These are phyloP conservation scores for Protodeltote pygarga DNA, from an alignment of 2,888 invertebrate species.

Conservation along the genomic window DNA sequence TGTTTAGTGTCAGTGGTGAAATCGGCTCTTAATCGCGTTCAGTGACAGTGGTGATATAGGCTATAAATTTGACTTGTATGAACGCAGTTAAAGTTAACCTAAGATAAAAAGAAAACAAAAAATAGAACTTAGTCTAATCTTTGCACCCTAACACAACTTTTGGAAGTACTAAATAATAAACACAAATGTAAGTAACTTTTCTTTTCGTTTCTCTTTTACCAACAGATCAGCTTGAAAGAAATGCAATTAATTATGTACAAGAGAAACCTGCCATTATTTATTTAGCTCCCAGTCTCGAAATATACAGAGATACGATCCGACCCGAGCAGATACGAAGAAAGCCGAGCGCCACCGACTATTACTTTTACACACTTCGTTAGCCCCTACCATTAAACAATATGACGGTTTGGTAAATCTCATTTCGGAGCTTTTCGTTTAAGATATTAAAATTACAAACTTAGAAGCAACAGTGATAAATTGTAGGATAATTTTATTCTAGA, in stretches of 20 bases:
- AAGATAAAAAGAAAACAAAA: too few relatives aligned
- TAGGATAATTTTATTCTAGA: not conserved
- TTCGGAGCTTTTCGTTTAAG: slow-evolving; percentile 28
- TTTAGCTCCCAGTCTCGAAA: slow-evolving; percentile 18
- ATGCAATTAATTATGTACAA: slow-evolving; percentile 36
- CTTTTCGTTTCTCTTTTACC: slow-evolving; percentile 3
- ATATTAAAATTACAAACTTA: slow-evolving; percentile 22
- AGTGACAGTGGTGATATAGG: too few relatives aligned
- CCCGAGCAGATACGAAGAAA: slow-evolving; percentile 23
- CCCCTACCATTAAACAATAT: slow-evolving; percentile 41
- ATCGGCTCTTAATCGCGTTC: too few relatives aligned
- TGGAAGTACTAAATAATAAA: too few relatives aligned
- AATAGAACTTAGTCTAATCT: too few relatives aligned
- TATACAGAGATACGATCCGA: slow-evolving; percentile 1
- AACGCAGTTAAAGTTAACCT: too few relatives aligned
- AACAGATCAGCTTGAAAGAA: slow-evolving; percentile 25
- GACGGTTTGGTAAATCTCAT: slow-evolving; percentile 37
- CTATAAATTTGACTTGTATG: too few relatives aligned
- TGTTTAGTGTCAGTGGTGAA: too few relatives aligned
- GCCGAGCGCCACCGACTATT: slow-evolving; percentile 30
- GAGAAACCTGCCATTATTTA: slow-evolving; percentile 34
- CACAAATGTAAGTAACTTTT: too few relatives aligned
- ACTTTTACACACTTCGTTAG: slow-evolving; percentile 47
- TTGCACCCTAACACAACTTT: too few relatives aligned
- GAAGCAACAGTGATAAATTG: not conserved